Evolutionary conservation across 2,113 vertebrate species (phyloP).

Genomic region (Albula goreensis): DNA sequence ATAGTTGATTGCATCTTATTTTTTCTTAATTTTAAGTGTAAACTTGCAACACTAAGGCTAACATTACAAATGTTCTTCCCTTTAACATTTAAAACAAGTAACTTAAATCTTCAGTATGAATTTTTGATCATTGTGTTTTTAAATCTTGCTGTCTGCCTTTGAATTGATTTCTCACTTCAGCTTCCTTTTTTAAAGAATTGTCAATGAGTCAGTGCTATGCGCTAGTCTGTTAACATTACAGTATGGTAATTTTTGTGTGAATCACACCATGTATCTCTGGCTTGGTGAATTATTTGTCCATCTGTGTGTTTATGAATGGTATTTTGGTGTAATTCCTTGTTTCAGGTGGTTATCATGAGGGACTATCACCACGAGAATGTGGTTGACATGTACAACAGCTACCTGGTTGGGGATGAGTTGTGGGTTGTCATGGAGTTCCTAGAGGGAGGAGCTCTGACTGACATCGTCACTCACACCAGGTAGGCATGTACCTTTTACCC

Average conservation of each 20-base stretch:
- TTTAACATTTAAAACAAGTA: not conserved
- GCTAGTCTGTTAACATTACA: not conserved
- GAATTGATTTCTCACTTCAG: not conserved
- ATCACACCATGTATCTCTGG: not conserved
- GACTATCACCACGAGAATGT: slow-evolving; percentile 99
- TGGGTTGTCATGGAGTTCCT: slow-evolving; percentile 99
- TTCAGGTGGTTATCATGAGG: slow-evolving; percentile 96
- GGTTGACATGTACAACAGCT: slow-evolving; percentile 99
- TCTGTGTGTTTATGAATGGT: not conserved
- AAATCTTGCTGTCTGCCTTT: not conserved
- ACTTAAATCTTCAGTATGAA: not conserved
- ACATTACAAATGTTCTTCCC: not conserved
- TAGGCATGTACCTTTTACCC: slow-evolving; percentile 49
- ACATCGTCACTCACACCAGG: slow-evolving; percentile 98
- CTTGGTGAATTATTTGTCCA: not conserved
- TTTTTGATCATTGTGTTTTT: not conserved
- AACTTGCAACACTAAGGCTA: not conserved
- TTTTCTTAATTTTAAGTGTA: not conserved
- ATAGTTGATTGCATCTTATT: not conserved
- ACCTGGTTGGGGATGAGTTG: slow-evolving; percentile 91
- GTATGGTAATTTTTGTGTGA: not conserved
- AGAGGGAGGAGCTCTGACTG: slow-evolving; percentile 94
- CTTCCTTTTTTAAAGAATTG: not conserved
- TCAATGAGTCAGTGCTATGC: not conserved
- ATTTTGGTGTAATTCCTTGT: slow-evolving; percentile 20